Percentiles rank a stretch among this genome's conserved stretches.
phyloP scores from a whole-genome alignment of 2,797 vertebrate genomes.

The Pipistrellus pipistrellus region DNA sequence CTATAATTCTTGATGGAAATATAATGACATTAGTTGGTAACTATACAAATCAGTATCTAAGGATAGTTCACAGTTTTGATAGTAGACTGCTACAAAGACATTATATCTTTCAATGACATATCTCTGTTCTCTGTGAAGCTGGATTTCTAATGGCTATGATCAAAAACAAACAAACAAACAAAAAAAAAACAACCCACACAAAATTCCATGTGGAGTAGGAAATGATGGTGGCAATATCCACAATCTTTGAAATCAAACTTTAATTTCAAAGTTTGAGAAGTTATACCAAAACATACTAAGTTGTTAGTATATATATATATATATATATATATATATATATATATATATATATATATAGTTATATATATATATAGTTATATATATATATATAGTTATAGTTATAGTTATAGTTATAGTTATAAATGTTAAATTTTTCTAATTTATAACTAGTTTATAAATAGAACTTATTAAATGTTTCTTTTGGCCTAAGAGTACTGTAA shows the following conservation, averaged over 20 bases:
- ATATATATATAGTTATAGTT: too few species aligned
- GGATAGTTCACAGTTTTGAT: neutral
- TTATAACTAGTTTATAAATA: neutral
- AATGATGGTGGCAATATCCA: neutral
- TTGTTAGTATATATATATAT: neutral
- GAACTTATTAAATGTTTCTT: neutral
- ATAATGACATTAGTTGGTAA: neutral
- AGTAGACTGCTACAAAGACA: neutral
- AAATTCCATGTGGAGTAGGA: neutral
- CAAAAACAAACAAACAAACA: neutral
- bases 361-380: neutral
- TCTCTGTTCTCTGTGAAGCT: slow-evolving; percentile 27
- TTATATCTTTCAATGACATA: neutral
- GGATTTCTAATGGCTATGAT: neutral
- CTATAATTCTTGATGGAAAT: neutral
- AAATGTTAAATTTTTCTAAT: too few species aligned
- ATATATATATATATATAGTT: too few species aligned
- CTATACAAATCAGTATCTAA: neutral
- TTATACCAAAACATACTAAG: neutral
- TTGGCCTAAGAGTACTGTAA: neutral
- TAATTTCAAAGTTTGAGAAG: neutral
- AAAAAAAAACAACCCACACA: neutral
- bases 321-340: neutral
- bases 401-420: too few species aligned
- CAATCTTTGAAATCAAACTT: neutral